These are phyloP conservation scores for Gallinago nigripennis DNA, from an alignment of 2,797 vertebrate genomes.

Conservation along the genomic window DNA sequence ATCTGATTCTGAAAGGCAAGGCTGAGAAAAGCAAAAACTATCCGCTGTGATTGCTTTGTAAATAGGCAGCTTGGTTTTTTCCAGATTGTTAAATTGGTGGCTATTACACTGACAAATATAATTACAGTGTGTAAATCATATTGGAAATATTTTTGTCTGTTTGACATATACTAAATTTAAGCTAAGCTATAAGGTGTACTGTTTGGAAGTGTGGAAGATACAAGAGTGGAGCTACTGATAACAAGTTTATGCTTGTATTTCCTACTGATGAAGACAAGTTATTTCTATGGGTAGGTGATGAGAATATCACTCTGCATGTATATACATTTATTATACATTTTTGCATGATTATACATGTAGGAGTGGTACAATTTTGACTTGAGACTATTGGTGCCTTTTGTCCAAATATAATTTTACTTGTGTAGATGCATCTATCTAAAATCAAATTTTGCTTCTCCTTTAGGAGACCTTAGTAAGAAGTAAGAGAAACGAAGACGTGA, in stretches of 20 bases:
- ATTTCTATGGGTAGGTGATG: slow-evolving; percentile 85
- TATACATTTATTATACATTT: slow-evolving; percentile 76
- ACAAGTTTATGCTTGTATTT: slow-evolving; percentile 83
- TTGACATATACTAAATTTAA: slow-evolving; percentile 79
- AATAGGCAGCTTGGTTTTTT: slow-evolving; percentile 4
- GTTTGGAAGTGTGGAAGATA: slow-evolving; percentile 86
- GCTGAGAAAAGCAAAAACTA: background rate
- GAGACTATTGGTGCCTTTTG: slow-evolving; percentile 71
- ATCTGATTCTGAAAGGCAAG: too few relatives aligned
- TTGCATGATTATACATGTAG: slow-evolving; percentile 86
- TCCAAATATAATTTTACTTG: background rate
- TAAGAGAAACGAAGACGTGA: background rate
- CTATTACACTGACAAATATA: slow-evolving; percentile 48
- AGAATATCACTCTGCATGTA: slow-evolving; percentile 83
- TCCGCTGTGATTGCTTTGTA: slow-evolving; percentile 25
- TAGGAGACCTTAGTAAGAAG: slow-evolving; percentile 13
- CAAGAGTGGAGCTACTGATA: slow-evolving; percentile 85
- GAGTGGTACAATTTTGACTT: slow-evolving; percentile 87
- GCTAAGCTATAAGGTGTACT: slow-evolving; percentile 82
- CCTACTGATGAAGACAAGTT: slow-evolving; percentile 86
- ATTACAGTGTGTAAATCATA: slow-evolving; percentile 63
- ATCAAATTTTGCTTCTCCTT: background rate
- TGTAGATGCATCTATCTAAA: background rate
- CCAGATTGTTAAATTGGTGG: slow-evolving; percentile 30
- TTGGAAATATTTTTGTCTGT: slow-evolving; percentile 77